These are phyloP conservation scores for Cettia cetti DNA, from an alignment of 2,113 vertebrate species.

Conservation along the genomic window DNA sequence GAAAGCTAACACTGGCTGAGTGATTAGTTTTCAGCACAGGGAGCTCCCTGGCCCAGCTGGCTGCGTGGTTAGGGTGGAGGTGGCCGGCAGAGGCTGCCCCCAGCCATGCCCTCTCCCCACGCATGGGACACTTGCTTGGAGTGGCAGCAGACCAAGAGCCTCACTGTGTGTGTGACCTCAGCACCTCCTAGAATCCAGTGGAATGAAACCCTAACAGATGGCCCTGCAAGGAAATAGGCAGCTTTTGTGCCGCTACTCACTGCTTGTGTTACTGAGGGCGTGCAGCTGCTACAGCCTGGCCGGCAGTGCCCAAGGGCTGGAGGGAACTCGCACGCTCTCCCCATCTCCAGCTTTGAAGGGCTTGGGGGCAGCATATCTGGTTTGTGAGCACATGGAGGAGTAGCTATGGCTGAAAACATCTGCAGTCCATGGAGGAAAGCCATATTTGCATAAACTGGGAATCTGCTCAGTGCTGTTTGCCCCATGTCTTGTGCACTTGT, in stretches of 20 bases:
- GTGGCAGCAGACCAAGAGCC: neutral
- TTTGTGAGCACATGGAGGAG: neutral
- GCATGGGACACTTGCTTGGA: fast-evolving
- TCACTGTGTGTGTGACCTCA: fast-evolving
- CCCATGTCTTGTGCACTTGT: fast-evolving
- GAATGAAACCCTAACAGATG: neutral
- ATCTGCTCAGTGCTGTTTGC: fast-evolving
- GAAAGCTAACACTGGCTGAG: neutral
- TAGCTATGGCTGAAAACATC: neutral
- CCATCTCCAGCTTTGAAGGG: neutral
- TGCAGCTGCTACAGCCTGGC: neutral
- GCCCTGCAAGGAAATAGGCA: neutral
- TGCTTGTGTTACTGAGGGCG: fast-evolving
- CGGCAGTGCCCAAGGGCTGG: neutral
- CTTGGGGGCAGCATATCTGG: neutral
- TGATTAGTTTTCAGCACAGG: neutral
- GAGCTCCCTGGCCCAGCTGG: neutral
- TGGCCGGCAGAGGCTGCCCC: fast-evolving
- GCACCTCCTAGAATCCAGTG: neutral
- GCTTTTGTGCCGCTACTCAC: neutral
- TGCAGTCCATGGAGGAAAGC: neutral
- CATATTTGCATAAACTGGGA: neutral
- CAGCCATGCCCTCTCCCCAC: fast-evolving
- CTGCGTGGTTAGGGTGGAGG: fast-evolving
- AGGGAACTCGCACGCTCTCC: fast-evolving